These are phyloP conservation scores for Temnothorax rugatulus DNA, from an alignment of 2,888 invertebrate genomes.

Conservation along the genomic window DNA sequence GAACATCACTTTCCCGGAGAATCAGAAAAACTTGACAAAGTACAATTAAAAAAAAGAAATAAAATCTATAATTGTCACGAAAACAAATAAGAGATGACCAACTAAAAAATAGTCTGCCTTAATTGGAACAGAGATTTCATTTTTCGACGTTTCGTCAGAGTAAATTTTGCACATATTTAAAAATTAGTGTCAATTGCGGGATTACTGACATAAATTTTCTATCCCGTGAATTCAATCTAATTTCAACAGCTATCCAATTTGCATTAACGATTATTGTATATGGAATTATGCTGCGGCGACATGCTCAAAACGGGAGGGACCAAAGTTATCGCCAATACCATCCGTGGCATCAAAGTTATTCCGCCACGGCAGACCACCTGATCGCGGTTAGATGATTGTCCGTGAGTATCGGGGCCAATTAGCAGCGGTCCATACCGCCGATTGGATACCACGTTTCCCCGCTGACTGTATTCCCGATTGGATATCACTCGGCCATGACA, in stretches of 20 bases:
- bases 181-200: neutral
- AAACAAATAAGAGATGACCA: neutral
- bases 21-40: neutral
- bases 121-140: neutral
- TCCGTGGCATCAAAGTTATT: conserved; percentile 28
- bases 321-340: conserved; percentile 28
- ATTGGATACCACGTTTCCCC: conserved; percentile 72
- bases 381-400: conserved; percentile 73
- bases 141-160: neutral
- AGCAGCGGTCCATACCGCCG: conserved; percentile 76
- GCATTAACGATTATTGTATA: neutral
- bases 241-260: neutral
- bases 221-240: neutral
- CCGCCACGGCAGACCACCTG: conserved; percentile 75
- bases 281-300: neutral
- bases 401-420: conserved; percentile 80
- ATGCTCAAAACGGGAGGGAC: neutral
- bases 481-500: conserved; percentile 80
- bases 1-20: neutral
- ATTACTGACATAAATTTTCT: neutral
- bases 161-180: neutral
- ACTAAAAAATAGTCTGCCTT: neutral
- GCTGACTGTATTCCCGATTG: conserved; percentile 76
- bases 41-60: neutral
- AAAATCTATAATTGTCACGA: neutral